A percentile compares a stretch with the other conserved stretches of the same genome.
These are phyloP conservation scores for Masnerella sp. DNA, from an alignment of 2,888 invertebrate species.

Conservation along the genomic window DNA sequence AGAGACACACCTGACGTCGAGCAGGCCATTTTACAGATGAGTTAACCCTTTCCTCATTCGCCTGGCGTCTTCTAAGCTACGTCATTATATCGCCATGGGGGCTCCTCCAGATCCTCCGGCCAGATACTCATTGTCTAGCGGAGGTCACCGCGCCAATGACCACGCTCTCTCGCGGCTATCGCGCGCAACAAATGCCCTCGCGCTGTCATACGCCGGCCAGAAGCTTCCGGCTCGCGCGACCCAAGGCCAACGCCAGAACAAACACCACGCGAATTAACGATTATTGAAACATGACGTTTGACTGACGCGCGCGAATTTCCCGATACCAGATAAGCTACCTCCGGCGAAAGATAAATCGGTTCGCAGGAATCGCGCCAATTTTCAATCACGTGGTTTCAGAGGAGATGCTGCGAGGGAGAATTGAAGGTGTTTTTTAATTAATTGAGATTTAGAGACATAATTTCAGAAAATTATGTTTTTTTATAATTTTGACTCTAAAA, in stretches of 20 bases:
- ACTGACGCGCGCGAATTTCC: conserved; percentile 26
- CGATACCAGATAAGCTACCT: conserved; percentile 23
- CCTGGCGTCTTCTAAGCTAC: conserved; percentile 60
- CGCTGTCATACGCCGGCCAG: conserved; percentile 40
- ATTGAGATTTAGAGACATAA: no score
- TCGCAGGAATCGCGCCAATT: no score
- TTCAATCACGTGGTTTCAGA: no score
- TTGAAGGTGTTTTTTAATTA: no score
- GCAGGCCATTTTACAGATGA: conserved; percentile 66
- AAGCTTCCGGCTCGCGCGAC: conserved; percentile 32
- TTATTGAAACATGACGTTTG: conserved; percentile 46
- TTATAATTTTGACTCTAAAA: no score
- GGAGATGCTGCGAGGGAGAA: no score
- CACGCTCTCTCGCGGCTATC: conserved; percentile 46
- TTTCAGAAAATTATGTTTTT: no score
- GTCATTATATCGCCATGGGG: conserved; percentile 63
- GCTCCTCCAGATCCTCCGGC: conserved; percentile 64
- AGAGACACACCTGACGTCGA: conserved; percentile 65
- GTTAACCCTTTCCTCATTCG: conserved; percentile 61
- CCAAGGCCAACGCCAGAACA: conserved; percentile 11
- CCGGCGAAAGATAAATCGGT: neutral
- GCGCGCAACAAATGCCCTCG: conserved; percentile 42
- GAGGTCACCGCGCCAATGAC: conserved; percentile 63
- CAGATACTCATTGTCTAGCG: conserved; percentile 64
- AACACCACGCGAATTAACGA: conserved; percentile 33